These are phyloP conservation scores for Acrocephalus scirpaceus DNA, from an alignment of 2,797 vertebrate species.

Conservation along the genomic window DNA sequence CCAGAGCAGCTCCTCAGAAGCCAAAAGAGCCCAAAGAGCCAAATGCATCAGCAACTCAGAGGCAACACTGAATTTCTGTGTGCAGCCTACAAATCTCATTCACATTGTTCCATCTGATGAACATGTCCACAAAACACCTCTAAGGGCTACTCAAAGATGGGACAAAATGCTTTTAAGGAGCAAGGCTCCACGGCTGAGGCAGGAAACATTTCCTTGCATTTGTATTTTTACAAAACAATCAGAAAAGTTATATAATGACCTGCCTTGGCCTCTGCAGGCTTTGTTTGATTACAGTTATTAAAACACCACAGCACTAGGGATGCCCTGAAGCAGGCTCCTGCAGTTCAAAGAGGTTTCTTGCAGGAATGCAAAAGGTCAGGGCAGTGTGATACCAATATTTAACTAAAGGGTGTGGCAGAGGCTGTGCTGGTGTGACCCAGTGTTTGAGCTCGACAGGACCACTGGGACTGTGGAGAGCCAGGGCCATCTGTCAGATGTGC, in stretches of 20 bases:
- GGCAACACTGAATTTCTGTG: background rate
- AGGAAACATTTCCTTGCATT: background rate
- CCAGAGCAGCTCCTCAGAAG: background rate
- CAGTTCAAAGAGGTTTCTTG: background rate
- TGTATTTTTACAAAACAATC: background rate
- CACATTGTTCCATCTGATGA: background rate
- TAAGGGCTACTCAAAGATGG: background rate
- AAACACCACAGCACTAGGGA: background rate
- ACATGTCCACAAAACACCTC: background rate
- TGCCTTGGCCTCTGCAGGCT: background rate
- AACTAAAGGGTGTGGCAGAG: background rate
- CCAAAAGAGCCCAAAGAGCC: background rate
- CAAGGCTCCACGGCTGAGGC: background rate
- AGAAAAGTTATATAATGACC: background rate
- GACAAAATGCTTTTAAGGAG: background rate
- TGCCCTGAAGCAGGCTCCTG: conserved; percentile 2
- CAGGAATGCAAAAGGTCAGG: background rate
- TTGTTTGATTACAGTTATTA: background rate
- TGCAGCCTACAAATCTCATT: background rate
- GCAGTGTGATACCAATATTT: background rate
- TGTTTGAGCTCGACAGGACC: background rate
- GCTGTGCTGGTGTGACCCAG: background rate
- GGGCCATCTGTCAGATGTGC: background rate
- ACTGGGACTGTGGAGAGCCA: background rate
- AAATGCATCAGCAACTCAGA: background rate